Evolutionary conservation across 2,888 invertebrate genomes (phyloP), one percentile per base, ranked within the genome.

Genomic region (Torymus auratus): DNA sequence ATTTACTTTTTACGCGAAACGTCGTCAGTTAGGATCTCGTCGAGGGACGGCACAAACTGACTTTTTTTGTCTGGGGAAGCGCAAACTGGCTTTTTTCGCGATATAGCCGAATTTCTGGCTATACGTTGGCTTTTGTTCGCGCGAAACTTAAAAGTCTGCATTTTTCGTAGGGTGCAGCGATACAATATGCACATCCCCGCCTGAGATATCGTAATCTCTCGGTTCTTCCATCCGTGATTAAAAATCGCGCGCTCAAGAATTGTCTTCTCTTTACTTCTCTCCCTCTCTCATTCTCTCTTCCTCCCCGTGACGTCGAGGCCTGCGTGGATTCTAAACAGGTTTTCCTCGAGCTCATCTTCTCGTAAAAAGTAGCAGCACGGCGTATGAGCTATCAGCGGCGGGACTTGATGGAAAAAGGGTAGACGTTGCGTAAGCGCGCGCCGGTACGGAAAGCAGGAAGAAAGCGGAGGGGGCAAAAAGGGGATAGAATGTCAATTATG

Each of bases 271-370:
- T 7, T 7, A 5, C 7, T 7, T 41, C 41, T 7, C 41, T 41
- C 7, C 7, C 41, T 41, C 41, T 10, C 7, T 41, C 41, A 0
- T 1, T 41, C 41, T 41, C 41, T 41, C 7, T 41, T 7, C 7
- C 41, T 41, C 41, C 41, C 41, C 41, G 41, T 15, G 75, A 79
- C 62, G 64, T 56, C 28, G 52, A 74, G 50, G 56, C 65, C 0
- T 10, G 41, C 23, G 69, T 20, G 53, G 15, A 76, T 76, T 68
- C 74, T 75, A 76, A 82, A 78, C 81, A 78, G 81, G 81, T 81
- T 81, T 81, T 61, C 61, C 70, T 14, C 28, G 20, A 12, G 67
- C 17, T 12, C 65, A 13, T 11, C 64, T 14, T 20, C 61, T 50
- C 56, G 70, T 53, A 77, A 81, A 73, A 72, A 71, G 55, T 55